Evolutionary conservation across 1,140 invertebrate species (phyloP), one percentile per base, ranked within the genome.

Genomic region (Achroia grisella): DNA sequence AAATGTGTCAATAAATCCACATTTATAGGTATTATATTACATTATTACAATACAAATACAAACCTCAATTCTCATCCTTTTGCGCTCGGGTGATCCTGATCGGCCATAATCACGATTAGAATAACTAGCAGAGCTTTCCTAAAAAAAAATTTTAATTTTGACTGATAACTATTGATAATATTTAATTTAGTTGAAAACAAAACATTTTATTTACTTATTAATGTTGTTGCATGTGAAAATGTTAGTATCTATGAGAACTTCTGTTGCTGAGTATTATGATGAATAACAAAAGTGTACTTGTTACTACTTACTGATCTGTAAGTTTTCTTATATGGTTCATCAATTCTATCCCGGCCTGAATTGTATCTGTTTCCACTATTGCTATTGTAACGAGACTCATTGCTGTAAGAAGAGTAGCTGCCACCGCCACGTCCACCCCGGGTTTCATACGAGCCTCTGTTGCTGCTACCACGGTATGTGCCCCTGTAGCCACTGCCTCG

Each of bases 1-100:
- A 23, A 23, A 23, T 23, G 6, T 23, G 17, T 3, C 6, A 6
- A 23, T 3, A 23, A 23, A 23, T 3, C 6, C 6, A 23, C 6
- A 23, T 23, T 23, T 23, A 3, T 23, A 23, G 17, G 2, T 23
- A 23, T 3, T 23, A 23, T 6, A n/a, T n/a, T n/a, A n/a, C n/a
- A n/a, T n/a, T n/a, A n/a, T n/a, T n/a, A n/a, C 17, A 23, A 23
- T 23, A 23, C n/a, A n/a, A n/a, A 6, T 23, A 79, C 75, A 71
- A 57, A 87, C 86, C 76, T 87, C 86, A 56, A 87, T 75, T 55
- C 86, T 85, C 74, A 87, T 86, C 53, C 86, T 65, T 58, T 87
- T 87, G 23, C 86, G 68, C 39, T 87, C 86, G 45, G 86, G 84
- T 46, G 86, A 86, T 39, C 73, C 81, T 43, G 77, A 76, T 42